A percentile compares a stretch with the other conserved stretches of the same genome.
Conservation (phyloP, 2,888 invertebrate species). For the Rhagonycha lutea region DNA sequence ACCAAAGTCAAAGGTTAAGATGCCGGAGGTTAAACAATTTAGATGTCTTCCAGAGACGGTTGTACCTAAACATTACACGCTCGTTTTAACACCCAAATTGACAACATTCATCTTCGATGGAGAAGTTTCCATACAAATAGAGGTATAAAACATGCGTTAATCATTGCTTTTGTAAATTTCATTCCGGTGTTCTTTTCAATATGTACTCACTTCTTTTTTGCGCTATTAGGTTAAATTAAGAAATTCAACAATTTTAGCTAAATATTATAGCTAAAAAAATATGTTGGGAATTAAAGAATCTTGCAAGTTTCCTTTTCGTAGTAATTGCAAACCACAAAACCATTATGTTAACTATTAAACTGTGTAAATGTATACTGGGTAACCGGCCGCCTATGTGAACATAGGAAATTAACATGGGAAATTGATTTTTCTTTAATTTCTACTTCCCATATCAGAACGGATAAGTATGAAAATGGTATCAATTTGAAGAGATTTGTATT, state of each 20-base stretch:
- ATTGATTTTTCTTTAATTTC: too few species aligned
- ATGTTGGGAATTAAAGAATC: neutral
- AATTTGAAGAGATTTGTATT: too few species aligned
- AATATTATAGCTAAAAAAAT: too few species aligned
- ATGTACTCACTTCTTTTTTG: neutral
- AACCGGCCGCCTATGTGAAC: too few species aligned
- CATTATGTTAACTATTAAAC: too few species aligned
- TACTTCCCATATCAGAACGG: too few species aligned
- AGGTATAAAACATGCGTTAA: constrained; percentile 61
- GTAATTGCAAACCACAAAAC: too few species aligned
- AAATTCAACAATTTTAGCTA: neutral
- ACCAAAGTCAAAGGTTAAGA: constrained; percentile 34
- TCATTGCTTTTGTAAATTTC: neutral
- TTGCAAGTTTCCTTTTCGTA: too few species aligned
- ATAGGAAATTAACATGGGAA: too few species aligned
- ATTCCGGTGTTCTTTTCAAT: neutral
- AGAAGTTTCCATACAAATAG: constrained; percentile 77
- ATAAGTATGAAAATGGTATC: too few species aligned
- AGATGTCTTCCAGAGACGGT: constrained; percentile 79
- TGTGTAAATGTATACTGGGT: too few species aligned
- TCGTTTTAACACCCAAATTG: constrained; percentile 84
- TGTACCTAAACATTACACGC: constrained; percentile 83
- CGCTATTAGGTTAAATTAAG: neutral
- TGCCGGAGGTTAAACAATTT: constrained; percentile 62
- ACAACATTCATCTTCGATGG: constrained; percentile 85